A percentile compares a stretch with the other conserved stretches of the same genome.
These are phyloP conservation scores for Lysandra coridon DNA, from an alignment of 2,888 invertebrate species.

Conservation along the genomic window DNA sequence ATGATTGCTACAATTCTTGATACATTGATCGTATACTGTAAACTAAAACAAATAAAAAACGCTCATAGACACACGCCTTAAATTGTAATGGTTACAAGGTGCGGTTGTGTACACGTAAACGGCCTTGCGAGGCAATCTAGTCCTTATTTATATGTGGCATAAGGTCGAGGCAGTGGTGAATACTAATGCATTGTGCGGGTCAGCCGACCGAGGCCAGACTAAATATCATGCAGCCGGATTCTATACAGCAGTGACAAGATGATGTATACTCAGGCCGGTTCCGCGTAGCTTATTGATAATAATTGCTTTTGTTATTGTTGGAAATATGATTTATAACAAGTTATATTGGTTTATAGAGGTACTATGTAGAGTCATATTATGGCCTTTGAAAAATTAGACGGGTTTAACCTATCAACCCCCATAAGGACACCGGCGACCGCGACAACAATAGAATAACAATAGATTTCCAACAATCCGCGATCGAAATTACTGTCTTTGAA, in stretches of 20 bases:
- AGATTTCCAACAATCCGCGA: too few species aligned
- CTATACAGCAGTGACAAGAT: conserved; percentile 38
- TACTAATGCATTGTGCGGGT: conserved; percentile 55
- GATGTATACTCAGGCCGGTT: conserved; percentile 14
- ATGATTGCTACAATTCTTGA: background rate
- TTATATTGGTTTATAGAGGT: too few species aligned
- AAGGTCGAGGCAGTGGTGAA: conserved; percentile 43
- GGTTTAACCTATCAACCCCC: too few species aligned
- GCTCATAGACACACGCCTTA: conserved; percentile 51
- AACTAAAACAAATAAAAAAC: conserved; percentile 43
- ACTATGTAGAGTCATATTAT: too few species aligned
- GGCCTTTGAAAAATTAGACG: too few species aligned
- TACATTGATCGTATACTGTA: background rate
- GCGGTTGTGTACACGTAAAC: conserved; percentile 44
- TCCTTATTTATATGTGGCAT: conserved; percentile 45
- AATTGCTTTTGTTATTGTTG: conserved; percentile 2
- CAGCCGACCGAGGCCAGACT: conserved; percentile 65
- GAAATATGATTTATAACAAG: background rate
- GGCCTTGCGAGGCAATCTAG: conserved; percentile 44
- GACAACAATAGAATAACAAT: too few species aligned
- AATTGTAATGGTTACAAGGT: conserved; percentile 54
- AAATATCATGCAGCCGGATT: conserved; percentile 71
- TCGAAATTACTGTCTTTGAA: too few species aligned
- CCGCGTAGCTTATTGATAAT: conserved; percentile 22
- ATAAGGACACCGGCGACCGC: too few species aligned